Conservation (phyloP, 2,888 invertebrate genomes). For the Cistogaster globosa region DNA sequence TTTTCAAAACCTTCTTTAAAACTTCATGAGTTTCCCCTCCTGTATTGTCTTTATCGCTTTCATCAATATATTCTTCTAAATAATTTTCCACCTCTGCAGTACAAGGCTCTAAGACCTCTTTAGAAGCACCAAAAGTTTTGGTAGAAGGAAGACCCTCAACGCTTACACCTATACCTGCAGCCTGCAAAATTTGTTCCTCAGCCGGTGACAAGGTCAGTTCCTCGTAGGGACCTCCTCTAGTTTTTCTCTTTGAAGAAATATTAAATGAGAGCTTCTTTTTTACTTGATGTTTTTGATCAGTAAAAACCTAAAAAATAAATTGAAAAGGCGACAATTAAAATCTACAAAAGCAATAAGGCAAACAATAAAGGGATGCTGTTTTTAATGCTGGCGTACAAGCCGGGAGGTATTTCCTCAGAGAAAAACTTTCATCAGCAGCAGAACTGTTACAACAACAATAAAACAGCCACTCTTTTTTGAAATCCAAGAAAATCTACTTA, state of each 20-base stretch:
- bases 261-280: not conserved
- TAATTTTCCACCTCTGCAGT: not conserved
- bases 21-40: too few relatives aligned
- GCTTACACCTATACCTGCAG: not conserved
- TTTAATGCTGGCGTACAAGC: too few relatives aligned
- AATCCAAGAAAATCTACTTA: not conserved
- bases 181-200: not conserved
- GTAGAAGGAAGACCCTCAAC: slow-evolving; percentile 1
- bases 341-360: too few relatives aligned
- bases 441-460: too few relatives aligned
- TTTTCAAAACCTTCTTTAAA: not conserved
- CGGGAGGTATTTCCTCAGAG: too few relatives aligned
- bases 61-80: not conserved
- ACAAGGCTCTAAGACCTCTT: not conserved
- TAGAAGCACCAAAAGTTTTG: slow-evolving; percentile 1
- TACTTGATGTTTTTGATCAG: too few relatives aligned
- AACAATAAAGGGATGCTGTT: too few relatives aligned
- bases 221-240: slow-evolving; percentile 3
- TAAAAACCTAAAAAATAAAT: too few relatives aligned
- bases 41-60: not conserved
- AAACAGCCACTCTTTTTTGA: not conserved
- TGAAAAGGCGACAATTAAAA: too few relatives aligned
- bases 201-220: slow-evolving; percentile 4
- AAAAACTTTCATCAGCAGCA: not conserved
- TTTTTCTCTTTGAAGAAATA: slow-evolving; percentile 12